Evolutionary conservation across 2,888 invertebrate species (phyloP).

Genomic region (Ornithoptera priamus): DNA sequence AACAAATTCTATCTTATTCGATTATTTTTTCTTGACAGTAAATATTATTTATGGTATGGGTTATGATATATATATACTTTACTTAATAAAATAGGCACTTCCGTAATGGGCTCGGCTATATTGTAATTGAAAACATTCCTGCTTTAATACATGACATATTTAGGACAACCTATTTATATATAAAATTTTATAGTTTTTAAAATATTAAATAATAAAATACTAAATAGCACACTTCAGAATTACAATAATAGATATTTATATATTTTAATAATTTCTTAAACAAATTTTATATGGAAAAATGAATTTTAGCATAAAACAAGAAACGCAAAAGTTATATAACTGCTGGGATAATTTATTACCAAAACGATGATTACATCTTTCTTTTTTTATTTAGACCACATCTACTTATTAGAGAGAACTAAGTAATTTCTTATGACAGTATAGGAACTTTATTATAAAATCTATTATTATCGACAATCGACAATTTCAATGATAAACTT

Average conservation of each 20-base stretch:
- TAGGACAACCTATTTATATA: slow-evolving; percentile 33
- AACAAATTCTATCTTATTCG: not conserved
- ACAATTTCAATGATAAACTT: slow-evolving; percentile 22
- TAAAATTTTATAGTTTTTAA: too few relatives aligned
- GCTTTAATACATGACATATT: slow-evolving; percentile 40
- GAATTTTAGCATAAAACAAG: too few relatives aligned
- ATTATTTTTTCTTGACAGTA: not conserved
- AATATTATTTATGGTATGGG: not conserved
- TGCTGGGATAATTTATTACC: too few relatives aligned
- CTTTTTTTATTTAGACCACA: too few relatives aligned
- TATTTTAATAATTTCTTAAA: too few relatives aligned
- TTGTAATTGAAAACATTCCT: slow-evolving; percentile 57
- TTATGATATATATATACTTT: slow-evolving; percentile 19
- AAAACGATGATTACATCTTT: too few relatives aligned
- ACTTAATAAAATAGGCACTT: slow-evolving; percentile 61
- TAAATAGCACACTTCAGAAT: too few relatives aligned
- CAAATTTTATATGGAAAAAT: too few relatives aligned
- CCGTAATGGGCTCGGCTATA: slow-evolving; percentile 55
- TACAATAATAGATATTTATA: too few relatives aligned
- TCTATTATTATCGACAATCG: slow-evolving; percentile 26
- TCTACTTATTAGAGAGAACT: too few relatives aligned
- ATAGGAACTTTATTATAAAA: slow-evolving; percentile 14
- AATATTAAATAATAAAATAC: too few relatives aligned
- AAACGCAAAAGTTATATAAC: too few relatives aligned
- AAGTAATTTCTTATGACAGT: not conserved